Base-by-base conservation (phyloP, 2,797 vertebrate genomes). In the Protosalanx chinensis region DNA sequence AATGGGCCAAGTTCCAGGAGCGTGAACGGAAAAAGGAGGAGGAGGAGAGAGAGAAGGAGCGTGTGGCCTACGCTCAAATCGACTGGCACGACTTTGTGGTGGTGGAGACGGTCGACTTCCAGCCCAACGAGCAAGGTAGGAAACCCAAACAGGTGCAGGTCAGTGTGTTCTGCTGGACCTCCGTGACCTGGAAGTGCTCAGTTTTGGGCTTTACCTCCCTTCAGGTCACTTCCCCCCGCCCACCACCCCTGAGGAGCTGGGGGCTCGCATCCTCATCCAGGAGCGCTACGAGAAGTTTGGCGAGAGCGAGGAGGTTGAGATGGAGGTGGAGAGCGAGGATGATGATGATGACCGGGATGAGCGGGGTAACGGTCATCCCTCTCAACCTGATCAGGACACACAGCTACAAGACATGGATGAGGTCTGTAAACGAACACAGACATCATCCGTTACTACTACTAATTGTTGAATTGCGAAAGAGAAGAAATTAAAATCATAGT, bases 11-110 rank as follows among this genome's bases (percentile, higher is more conserved):
- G 85, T 99, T 96, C 82, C 97, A 99, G 91, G 98, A 99, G 76
- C 93, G 97, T 8, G 97, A 99, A 87, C 93, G 97, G 68, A 99
- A 96, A 91, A 99, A 99, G 74, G 98, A 99, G 64, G 97, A 99
- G 76, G 98, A 99, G 78, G 98, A 99, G 86, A 91, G 97, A 37
- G 97, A 99, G 84, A 97, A 96, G 64, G 98, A 99, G 71, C 91
- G 98, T 0, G 98, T 99, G 41, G 96, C 98, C 6, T 99, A 99
- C 51, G 98, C 98, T 49, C 98, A 99, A 85, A 98, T 99, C 0
- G 98, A 99, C 82, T 99, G 97, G 98, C 98, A 99, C 33, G 98
- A 99, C 84, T 99, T 99, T 80, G 98, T 99, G 3, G 97, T 99
- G 2, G 98, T 99, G 53, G 98, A 99, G 87, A 99, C 97, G 0